phyloP scores from a whole-genome alignment of 2,888 invertebrate species.

The Hirtodrosophila histrioides region DNA sequence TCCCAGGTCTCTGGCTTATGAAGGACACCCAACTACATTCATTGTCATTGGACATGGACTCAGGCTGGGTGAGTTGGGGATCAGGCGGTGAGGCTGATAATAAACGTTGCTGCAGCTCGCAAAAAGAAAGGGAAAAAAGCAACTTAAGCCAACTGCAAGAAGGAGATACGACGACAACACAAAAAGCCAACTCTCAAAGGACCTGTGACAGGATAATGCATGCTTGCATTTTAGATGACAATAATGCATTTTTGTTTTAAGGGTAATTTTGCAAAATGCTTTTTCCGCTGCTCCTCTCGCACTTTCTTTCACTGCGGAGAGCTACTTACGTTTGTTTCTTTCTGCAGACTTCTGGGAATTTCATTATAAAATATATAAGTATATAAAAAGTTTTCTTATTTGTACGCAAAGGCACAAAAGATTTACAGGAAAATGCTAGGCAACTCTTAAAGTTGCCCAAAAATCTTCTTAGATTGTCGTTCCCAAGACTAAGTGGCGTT shows the following conservation, averaged over 20 bases:
- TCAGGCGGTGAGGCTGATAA: slow-evolving; percentile 53
- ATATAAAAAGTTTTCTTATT: slow-evolving; percentile 70
- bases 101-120: slow-evolving; percentile 68
- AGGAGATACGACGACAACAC: slow-evolving; percentile 48
- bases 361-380: slow-evolving; percentile 68
- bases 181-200: slow-evolving; percentile 81
- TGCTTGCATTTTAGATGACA: slow-evolving; percentile 83
- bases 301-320: background rate
- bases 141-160: slow-evolving; percentile 36
- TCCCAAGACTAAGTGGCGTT: slow-evolving; percentile 32
- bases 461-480: slow-evolving; percentile 20
- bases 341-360: slow-evolving; percentile 70
- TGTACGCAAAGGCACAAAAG: slow-evolving; percentile 53
- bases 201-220: slow-evolving; percentile 84
- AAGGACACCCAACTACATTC: slow-evolving; percentile 60
- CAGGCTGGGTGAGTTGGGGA: background rate
- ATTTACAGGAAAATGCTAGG: slow-evolving; percentile 50
- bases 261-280: slow-evolving; percentile 81
- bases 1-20: slow-evolving; percentile 79
- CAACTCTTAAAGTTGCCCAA: slow-evolving; percentile 35
- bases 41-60: slow-evolving; percentile 33
- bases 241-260: slow-evolving; percentile 83
- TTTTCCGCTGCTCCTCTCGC: slow-evolving; percentile 51
- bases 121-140: slow-evolving; percentile 16
- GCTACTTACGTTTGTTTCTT: slow-evolving; percentile 44